A percentile compares a stretch with the other conserved stretches of the same genome.
phyloP scores from a whole-genome alignment of 2,888 invertebrate genomes.

The Isoperla grammatica region DNA sequence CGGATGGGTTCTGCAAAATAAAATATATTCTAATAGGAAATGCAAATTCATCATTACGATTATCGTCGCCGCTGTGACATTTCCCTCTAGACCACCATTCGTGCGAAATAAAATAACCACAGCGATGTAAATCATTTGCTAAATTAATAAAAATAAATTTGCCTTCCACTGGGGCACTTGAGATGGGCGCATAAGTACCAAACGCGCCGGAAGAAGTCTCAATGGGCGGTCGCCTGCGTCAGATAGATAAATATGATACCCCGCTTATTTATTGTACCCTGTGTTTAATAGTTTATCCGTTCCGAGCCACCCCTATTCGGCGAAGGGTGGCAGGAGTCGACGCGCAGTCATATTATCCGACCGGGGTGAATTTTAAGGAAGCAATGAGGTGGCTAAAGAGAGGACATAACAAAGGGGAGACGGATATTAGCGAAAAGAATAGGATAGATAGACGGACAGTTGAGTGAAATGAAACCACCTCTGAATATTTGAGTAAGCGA shows the following conservation, averaged over 20 bases:
- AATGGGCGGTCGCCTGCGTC: constrained; percentile 14
- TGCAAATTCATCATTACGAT: too few species aligned
- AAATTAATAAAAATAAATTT: not conserved
- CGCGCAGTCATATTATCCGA: constrained; percentile 4
- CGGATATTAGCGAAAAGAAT: constrained; percentile 24
- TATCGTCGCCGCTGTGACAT: too few species aligned
- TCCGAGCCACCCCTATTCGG: constrained; percentile 13
- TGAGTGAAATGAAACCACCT: constrained; percentile 2
- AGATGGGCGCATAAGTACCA: too few species aligned
- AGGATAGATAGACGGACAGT: constrained; percentile 18
- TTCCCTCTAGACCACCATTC: too few species aligned
- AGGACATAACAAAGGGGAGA: constrained; percentile 18
- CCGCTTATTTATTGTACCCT: constrained; percentile 16
- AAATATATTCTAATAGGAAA: too few species aligned
- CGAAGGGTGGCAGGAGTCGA: constrained; percentile 27
- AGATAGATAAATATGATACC: constrained; percentile 25
- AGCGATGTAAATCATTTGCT: too few species aligned
- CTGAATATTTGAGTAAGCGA: constrained; percentile 18
- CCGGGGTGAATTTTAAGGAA: constrained; percentile 27
- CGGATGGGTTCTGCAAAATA: too few species aligned
- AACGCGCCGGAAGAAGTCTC: not conserved
- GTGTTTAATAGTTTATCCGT: constrained; percentile 17
- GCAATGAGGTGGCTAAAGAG: constrained; percentile 19
- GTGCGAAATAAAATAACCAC: too few species aligned
- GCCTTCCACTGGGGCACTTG: too few species aligned